Evolutionary conservation across 2,797 vertebrate genomes (phyloP).

Genomic region (Gymnopithys bicolor): DNA sequence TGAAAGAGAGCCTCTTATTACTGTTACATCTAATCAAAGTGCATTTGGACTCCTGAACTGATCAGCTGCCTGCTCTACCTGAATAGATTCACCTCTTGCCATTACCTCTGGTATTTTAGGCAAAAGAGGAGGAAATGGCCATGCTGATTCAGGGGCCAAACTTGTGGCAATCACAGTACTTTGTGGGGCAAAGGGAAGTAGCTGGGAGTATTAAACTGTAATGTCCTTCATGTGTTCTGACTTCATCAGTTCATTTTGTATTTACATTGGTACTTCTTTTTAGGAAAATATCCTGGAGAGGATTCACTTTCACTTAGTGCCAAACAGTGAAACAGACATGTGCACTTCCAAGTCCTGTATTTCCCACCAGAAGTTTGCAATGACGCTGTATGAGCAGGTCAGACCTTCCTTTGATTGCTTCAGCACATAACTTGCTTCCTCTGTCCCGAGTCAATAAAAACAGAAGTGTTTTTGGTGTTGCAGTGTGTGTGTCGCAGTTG

Average conservation of each 20-base stretch:
- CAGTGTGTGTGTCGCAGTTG: constrained; percentile 95
- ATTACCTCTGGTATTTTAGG: background rate
- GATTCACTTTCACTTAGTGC: constrained; percentile 94
- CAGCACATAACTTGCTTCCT: background rate
- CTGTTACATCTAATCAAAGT: background rate
- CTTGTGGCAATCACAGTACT: too few species aligned
- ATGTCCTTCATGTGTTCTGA: background rate
- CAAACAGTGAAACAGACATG: constrained; percentile 88
- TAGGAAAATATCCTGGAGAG: constrained; percentile 96
- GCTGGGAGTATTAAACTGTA: background rate
- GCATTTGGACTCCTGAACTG: background rate
- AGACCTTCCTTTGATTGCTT: constrained; percentile 7
- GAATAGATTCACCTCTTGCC: background rate
- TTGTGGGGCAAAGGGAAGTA: background rate
- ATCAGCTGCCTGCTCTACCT: background rate
- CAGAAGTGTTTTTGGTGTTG: background rate
- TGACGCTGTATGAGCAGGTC: constrained; percentile 98
- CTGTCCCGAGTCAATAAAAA: background rate
- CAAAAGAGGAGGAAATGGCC: background rate
- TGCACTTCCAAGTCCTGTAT: constrained; percentile 96
- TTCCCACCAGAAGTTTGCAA: constrained; percentile 98
- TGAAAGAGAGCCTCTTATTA: background rate
- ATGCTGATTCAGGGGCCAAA: background rate
- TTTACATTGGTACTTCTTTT: background rate
- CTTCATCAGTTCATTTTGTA: background rate